Evolutionary conservation across 2,888 invertebrate species (phyloP).

Genomic region (Megalurothrips usitatus): DNA sequence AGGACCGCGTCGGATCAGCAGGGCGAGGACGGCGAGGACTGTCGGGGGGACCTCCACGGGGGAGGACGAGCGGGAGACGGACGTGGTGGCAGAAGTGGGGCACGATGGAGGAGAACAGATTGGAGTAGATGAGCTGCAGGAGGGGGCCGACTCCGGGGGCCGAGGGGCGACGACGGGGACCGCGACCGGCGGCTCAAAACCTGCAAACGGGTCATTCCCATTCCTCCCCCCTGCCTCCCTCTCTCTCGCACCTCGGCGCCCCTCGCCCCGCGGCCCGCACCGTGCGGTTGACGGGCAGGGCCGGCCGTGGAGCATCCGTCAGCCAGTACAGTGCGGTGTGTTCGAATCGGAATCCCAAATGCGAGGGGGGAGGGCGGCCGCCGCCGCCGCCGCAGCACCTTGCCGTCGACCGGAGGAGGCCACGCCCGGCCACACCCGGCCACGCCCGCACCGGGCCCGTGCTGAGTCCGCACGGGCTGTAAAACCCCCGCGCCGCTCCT

Average conservation of each 20-base stretch:
- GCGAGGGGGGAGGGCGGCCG: not conserved
- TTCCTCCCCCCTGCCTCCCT: not conserved
- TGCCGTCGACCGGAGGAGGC: not conserved
- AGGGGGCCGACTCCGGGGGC: too few relatives aligned
- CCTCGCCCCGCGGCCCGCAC: not conserved
- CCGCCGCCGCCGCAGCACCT: not conserved
- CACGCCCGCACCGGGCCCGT: not conserved
- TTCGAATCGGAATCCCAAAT: conserved; percentile 12
- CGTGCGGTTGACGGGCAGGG: not conserved
- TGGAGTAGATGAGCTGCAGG: too few relatives aligned
- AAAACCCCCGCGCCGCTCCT: not conserved
- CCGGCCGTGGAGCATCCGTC: not conserved
- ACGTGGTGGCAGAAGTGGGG: too few relatives aligned
- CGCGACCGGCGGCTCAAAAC: too few relatives aligned
- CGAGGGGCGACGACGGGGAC: too few relatives aligned
- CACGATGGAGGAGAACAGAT: too few relatives aligned
- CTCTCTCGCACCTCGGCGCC: not conserved
- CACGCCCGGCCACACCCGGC: not conserved
- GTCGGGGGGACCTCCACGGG: too few relatives aligned
- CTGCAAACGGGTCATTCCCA: not conserved
- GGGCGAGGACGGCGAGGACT: too few relatives aligned
- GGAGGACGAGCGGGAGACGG: too few relatives aligned
- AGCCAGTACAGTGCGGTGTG: not conserved
- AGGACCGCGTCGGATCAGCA: not conserved
- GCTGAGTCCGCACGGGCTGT: conserved; percentile 9